Evolutionary conservation across 2,113 vertebrate species (phyloP).

Genomic region (Syrrhaptes paradoxus): DNA sequence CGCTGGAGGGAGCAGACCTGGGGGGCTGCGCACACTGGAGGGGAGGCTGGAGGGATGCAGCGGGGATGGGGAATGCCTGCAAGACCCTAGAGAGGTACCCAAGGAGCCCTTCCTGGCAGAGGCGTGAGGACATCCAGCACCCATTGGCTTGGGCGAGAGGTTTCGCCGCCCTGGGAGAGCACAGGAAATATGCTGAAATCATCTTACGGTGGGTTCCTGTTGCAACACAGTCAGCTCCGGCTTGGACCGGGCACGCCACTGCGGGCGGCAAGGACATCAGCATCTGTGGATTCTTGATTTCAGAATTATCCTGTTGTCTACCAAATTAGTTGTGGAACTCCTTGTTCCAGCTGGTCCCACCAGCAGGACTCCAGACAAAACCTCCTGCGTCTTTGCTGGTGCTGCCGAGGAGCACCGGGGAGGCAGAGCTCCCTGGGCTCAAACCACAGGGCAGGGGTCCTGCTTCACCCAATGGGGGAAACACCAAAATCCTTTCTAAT

Average conservation of each 20-base stretch:
- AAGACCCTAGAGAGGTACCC: background rate
- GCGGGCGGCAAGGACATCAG: background rate
- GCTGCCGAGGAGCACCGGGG: background rate
- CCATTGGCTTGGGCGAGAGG: fast-evolving
- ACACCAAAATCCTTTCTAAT: background rate
- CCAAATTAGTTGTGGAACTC: background rate
- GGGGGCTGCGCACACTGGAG: background rate
- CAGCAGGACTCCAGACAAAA: background rate
- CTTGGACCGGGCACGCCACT: background rate
- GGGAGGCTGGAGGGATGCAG: background rate
- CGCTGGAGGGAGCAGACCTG: background rate
- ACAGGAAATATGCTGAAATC: background rate
- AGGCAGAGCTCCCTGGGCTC: background rate
- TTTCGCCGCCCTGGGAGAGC: background rate
- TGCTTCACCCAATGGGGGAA: fast-evolving
- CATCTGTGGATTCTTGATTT: background rate
- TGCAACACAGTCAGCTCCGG: background rate
- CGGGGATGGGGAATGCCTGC: background rate
- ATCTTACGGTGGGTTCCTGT: fast-evolving
- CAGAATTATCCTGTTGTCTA: background rate
- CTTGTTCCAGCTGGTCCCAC: fast-evolving
- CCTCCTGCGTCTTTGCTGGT: background rate
- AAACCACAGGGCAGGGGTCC: background rate
- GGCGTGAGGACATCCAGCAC: background rate
- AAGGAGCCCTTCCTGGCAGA: background rate